Conservation (phyloP, 1,140 invertebrate species). For the Argopecten irradians region DNA sequence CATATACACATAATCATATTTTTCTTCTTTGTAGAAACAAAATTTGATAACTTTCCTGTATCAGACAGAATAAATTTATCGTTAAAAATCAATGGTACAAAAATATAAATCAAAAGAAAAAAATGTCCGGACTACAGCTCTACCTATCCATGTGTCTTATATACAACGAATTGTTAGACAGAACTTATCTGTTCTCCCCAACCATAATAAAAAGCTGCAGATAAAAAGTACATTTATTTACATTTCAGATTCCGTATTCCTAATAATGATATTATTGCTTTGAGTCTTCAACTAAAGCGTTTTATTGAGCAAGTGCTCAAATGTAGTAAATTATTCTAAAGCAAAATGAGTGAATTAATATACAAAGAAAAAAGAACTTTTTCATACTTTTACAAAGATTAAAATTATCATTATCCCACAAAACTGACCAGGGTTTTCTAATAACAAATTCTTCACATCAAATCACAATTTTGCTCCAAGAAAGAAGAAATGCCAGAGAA, state of each 20-base stretch:
- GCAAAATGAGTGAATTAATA: slow-evolving; percentile 12
- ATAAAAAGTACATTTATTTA: slow-evolving; percentile 10
- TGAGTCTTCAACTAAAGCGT: not conserved
- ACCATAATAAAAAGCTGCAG: slow-evolving; percentile 10
- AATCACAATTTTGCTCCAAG: not conserved
- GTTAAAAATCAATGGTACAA: slow-evolving; percentile 17
- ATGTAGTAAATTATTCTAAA: not conserved
- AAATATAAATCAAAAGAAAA: slow-evolving; percentile 18
- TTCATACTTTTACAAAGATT: not conserved
- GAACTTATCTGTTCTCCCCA: not conserved
- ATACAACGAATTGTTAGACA: not conserved
- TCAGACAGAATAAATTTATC: not conserved
- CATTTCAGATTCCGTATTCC: slow-evolving; percentile 21
- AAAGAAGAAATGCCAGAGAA: slow-evolving; percentile 1
- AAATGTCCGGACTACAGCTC: slow-evolving; percentile 14
- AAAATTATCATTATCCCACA: not conserved
- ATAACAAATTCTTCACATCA: not conserved
- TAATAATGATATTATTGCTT: slow-evolving; percentile 9
- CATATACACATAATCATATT: slow-evolving; percentile 9
- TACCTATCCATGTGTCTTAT: not conserved
- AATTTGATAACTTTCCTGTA: not conserved
- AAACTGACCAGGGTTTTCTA: slow-evolving; percentile 1
- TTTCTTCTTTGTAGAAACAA: not conserved
- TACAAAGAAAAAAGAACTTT: not conserved
- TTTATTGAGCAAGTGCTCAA: not conserved